These are phyloP conservation scores for Poecilobothrus nobilitatus DNA, from an alignment of 2,888 invertebrate genomes.

Conservation along the genomic window DNA sequence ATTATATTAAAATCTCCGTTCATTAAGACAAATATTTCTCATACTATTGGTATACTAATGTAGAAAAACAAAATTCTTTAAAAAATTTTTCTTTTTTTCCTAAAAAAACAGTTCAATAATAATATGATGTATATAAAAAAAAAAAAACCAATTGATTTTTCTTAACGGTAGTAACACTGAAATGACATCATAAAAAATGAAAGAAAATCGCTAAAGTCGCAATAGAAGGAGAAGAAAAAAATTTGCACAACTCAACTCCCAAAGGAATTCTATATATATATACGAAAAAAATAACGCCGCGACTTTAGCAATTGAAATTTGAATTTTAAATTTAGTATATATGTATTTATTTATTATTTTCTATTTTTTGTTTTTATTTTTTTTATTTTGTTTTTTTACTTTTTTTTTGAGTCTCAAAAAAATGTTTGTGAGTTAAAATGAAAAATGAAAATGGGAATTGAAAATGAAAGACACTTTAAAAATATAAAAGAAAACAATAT, in stretches of 20 bases:
- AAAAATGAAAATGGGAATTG: not conserved
- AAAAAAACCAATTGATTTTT: not conserved
- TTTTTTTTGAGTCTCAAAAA: not conserved
- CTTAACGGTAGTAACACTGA: not conserved
- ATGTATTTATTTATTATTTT: no score
- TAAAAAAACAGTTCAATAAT: no score
- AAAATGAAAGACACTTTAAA: not conserved
- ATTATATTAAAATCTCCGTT: no score
- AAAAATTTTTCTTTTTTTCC: no score
- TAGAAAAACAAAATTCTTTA: no score
- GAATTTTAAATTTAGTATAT: not conserved
- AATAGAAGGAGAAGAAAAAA: no score
- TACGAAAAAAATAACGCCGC: not conserved
- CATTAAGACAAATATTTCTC: no score
- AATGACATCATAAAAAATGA: slow-evolving; percentile 1
- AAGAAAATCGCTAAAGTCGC: not conserved
- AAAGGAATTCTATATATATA: not conserved
- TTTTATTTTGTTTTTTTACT: not conserved
- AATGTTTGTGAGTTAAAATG: not conserved
- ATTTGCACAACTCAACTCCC: no score
- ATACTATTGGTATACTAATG: no score
- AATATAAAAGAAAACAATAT: not conserved
- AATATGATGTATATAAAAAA: not conserved
- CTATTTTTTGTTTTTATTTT: not conserved
- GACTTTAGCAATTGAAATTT: not conserved